A percentile compares a stretch with the other conserved stretches of the same genome.
Conservation (phyloP, 2,797 vertebrate species). For the Vespertilio murinus region DNA sequence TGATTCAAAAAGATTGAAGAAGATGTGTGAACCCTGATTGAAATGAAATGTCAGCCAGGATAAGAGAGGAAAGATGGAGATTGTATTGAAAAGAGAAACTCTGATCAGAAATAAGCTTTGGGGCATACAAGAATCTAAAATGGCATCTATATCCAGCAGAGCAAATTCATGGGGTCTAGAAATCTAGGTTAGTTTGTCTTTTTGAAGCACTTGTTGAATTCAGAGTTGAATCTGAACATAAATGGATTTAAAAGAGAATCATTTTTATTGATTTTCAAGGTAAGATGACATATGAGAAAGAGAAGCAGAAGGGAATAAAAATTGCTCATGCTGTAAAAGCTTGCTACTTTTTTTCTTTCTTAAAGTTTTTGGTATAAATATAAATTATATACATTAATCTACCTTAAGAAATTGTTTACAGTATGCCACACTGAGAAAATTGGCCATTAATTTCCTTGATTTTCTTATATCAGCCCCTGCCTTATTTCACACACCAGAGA, state of each 20-base stretch:
- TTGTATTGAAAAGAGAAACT: conserved; percentile 78
- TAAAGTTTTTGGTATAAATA: conserved; percentile 58
- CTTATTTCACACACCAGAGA: conserved; percentile 16
- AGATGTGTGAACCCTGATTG: conserved; percentile 76
- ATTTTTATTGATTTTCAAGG: conserved; percentile 77
- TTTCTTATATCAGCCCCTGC: conserved; percentile 27
- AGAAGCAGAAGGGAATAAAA: conserved; percentile 70
- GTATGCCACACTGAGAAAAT: conserved; percentile 60
- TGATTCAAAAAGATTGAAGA: conserved; percentile 72
- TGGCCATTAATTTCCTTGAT: conserved; percentile 66
- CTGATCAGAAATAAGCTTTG: conserved; percentile 79
- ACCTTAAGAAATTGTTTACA: conserved; percentile 67
- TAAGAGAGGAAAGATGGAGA: conserved; percentile 81
- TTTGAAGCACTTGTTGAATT: conserved; percentile 81
- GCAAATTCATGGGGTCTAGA: conserved; percentile 75
- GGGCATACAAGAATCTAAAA: conserved; percentile 74
- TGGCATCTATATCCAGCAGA: conserved; percentile 78
- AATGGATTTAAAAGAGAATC: conserved; percentile 79
- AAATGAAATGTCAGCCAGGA: conserved; percentile 81
- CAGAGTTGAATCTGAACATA: conserved; percentile 75
- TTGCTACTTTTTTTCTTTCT: conserved; percentile 66
- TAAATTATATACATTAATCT: conserved; percentile 73
- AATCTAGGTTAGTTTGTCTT: conserved; percentile 79
- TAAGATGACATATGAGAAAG: conserved; percentile 72
- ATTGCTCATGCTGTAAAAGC: conserved; percentile 58